Base-by-base conservation (phyloP, 2,888 invertebrate genomes). In the Tupiocoris notatus region DNA sequence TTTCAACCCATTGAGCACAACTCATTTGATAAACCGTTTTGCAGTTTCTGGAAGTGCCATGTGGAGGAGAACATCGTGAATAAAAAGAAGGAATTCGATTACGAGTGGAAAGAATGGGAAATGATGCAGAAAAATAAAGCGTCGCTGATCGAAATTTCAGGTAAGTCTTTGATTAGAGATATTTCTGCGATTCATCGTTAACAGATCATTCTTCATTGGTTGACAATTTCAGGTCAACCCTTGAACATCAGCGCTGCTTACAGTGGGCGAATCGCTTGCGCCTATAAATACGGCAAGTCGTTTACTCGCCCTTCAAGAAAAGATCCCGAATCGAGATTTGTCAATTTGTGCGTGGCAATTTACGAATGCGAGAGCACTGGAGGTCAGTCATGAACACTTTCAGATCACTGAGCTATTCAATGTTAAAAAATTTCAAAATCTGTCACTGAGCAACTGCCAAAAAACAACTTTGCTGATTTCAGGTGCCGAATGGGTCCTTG, bases 361-460 rank as follows among this genome's bases (percentile, higher is more conserved):
- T 98, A 97, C 85, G 99, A 99, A 84, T 99, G 99, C 84, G 99
- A 99, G 86, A 98, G 98, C 80, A 97, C 97, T 3, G 99, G 96
- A 66, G 98, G 94, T 77, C 73, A 78, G 76, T 63, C 3, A 39
- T 7, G 12, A n/a, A n/a, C n/a, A n/a, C n/a, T n/a, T n/a, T n/a
- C n/a, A n/a, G n/a, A n/a, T n/a, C n/a, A n/a, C n/a, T n/a, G n/a
- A n/a, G n/a, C n/a, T n/a, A n/a, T n/a, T n/a, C n/a, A n/a, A n/a
- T n/a, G n/a, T n/a, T n/a, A n/a, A n/a, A n/a, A n/a, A n/a, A n/a
- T n/a, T n/a, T n/a, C n/a, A n/a, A n/a, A n/a, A n/a, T n/a, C n/a
- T n/a, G n/a, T n/a, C n/a, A n/a, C n/a, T n/a, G n/a, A n/a, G n/a
- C n/a, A n/a, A n/a, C n/a, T n/a, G n/a, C n/a, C n/a, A n/a, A n/a